Percentiles rank a stretch among this genome's conserved stretches.
Conservation (phyloP, 37 sponge, comb jelly and placozoan genomes). For the Cladorhizidae sp. region DNA sequence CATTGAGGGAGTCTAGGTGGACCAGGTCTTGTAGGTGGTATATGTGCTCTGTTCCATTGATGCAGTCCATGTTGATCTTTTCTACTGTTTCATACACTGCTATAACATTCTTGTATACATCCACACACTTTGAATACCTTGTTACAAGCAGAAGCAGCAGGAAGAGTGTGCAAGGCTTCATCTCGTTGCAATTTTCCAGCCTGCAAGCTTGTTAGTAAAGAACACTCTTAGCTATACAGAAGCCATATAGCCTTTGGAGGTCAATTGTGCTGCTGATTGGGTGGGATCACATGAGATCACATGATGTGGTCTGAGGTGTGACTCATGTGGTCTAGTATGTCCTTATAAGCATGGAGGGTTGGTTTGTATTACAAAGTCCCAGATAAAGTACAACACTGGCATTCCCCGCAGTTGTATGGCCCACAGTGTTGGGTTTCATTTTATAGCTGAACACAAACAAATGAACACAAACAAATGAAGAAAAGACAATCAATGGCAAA, state of each 20-base stretch:
- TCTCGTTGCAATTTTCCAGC: neutral
- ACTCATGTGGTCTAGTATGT: too few species aligned
- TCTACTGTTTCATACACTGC: constrained; percentile 1
- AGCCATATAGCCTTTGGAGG: neutral
- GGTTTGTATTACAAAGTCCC: too few species aligned
- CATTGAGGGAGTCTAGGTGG: neutral
- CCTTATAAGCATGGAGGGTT: too few species aligned
- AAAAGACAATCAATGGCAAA: too few species aligned
- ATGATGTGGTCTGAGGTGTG: too few species aligned
- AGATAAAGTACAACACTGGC: too few species aligned
- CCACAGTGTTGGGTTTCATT: too few species aligned
- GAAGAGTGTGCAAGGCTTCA: neutral
- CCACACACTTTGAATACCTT: neutral
- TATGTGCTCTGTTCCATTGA: neutral
- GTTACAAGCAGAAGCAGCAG: neutral
- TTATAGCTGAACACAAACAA: too few species aligned
- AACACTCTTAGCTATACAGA: neutral
- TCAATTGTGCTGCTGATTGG: too few species aligned
- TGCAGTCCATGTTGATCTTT: neutral
- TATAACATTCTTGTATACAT: neutral
- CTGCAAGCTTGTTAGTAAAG: neutral
- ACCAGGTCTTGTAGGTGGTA: neutral
- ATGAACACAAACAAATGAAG: too few species aligned
- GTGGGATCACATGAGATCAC: too few species aligned
- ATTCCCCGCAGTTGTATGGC: too few species aligned